These are phyloP conservation scores for Meiosimyza decipiens DNA, from an alignment of 2,888 invertebrate genomes.

Conservation along the genomic window DNA sequence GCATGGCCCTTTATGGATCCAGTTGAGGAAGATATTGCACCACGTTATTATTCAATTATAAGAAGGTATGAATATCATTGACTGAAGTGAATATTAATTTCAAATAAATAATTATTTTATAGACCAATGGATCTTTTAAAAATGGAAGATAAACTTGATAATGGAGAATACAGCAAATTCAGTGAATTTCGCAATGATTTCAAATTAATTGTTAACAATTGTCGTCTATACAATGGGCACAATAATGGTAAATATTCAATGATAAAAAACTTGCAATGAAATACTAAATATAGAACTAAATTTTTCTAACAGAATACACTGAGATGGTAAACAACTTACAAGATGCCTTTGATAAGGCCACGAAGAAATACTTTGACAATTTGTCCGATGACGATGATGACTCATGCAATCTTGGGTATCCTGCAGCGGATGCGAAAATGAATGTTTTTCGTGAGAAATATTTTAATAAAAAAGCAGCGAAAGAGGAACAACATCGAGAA, in stretches of 20 bases:
- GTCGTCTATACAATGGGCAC: constrained; percentile 90
- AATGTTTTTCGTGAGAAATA: constrained; percentile 67
- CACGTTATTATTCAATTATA: constrained; percentile 82
- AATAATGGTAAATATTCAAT: constrained; percentile 79
- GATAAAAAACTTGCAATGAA: background rate
- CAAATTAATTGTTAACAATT: constrained; percentile 91
- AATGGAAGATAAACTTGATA: constrained; percentile 88
- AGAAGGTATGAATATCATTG: constrained; percentile 65
- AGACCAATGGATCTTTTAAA: constrained; percentile 88
- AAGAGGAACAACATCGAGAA: constrained; percentile 60
- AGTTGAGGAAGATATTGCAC: constrained; percentile 92
- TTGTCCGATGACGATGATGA: constrained; percentile 86
- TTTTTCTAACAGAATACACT: constrained; percentile 77
- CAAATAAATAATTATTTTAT: constrained; percentile 17
- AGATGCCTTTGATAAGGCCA: constrained; percentile 82
- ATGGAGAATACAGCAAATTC: constrained; percentile 82
- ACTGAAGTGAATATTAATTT: background rate
- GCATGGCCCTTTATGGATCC: constrained; percentile 96
- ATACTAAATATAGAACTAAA: constrained; percentile 2
- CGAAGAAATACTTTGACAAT: constrained; percentile 85
- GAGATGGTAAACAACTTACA: constrained; percentile 88
- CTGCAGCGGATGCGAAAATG: constrained; percentile 66
- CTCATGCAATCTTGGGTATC: constrained; percentile 78
- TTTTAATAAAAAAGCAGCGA: constrained; percentile 57
- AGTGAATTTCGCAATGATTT: constrained; percentile 89